Evolutionary conservation across 1,140 invertebrate genomes (phyloP).

Genomic region (Neelides sp.): DNA sequence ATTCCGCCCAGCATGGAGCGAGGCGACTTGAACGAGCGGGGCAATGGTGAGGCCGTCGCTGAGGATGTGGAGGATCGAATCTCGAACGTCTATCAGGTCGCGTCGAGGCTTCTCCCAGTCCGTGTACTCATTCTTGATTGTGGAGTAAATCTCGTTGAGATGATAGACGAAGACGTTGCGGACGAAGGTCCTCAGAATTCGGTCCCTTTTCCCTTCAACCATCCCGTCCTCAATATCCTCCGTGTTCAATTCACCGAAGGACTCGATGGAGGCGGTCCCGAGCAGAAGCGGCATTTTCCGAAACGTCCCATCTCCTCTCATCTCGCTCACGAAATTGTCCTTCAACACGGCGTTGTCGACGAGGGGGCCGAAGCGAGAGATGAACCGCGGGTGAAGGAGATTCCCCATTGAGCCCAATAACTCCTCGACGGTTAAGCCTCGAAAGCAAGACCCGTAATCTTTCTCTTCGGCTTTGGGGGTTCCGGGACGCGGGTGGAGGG

Average conservation of each 20-base stretch:
- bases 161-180: constrained; percentile 78
- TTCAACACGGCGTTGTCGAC: constrained; percentile 54
- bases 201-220: constrained; percentile 66
- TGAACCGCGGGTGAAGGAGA: constrained; percentile 63
- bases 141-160: constrained; percentile 78
- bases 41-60: constrained; percentile 74
- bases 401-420: constrained; percentile 49
- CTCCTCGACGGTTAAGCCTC: constrained; percentile 55
- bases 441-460: constrained; percentile 69
- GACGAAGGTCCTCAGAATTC: constrained; percentile 73
- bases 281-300: constrained; percentile 19
- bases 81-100: constrained; percentile 47
- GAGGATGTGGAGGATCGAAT: constrained; percentile 58
- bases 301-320: constrained; percentile 32
- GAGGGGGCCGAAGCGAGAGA: constrained; percentile 77
- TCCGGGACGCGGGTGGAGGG: background rate
- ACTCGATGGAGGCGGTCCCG: constrained; percentile 45
- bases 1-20: constrained; percentile 60
- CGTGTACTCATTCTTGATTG: constrained; percentile 81
- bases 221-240: constrained; percentile 63
- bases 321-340: constrained; percentile 36
- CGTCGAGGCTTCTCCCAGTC: constrained; percentile 68
- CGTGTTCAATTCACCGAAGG: constrained; percentile 58
- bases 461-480: constrained; percentile 49
- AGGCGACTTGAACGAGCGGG: constrained; percentile 63